Evolutionary conservation across 1,140 invertebrate genomes (phyloP).

Genomic region (Macrocentrus cingulum): DNA sequence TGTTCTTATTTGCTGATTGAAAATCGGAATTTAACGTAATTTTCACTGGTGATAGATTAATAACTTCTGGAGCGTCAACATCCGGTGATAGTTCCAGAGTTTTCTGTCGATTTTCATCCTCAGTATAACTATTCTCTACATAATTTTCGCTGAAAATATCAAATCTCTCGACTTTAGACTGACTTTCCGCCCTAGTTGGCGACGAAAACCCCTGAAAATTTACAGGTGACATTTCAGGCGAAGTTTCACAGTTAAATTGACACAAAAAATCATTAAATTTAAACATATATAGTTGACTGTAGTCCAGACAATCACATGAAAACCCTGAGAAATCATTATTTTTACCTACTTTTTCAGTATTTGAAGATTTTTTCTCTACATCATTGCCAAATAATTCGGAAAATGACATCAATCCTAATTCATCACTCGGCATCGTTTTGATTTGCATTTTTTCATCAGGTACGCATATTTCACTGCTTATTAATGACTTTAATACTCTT

Average conservation of each 20-base stretch:
- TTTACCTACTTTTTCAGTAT: background rate
- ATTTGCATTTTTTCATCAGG: background rate
- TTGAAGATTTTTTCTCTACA: background rate
- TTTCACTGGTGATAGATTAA: no score
- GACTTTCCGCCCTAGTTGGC: no score
- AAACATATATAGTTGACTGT: background rate
- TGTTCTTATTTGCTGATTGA: no score
- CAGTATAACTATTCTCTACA: no score
- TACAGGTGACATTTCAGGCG: background rate
- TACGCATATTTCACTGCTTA: background rate
- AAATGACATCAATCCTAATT: background rate
- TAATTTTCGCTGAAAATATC: no score
- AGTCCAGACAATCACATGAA: background rate
- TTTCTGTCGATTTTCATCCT: no score
- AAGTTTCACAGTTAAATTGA: background rate
- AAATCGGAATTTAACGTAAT: no score
- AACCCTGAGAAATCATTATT: background rate
- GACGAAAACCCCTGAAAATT: no score
- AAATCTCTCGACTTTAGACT: no score
- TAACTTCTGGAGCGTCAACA: no score
- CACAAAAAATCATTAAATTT: background rate
- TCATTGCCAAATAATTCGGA: background rate
- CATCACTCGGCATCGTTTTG: background rate
- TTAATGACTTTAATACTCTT: background rate
- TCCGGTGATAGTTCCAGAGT: no score